Conservation (phyloP, 2,113 vertebrate genomes). For the Indicator maculatus region DNA sequence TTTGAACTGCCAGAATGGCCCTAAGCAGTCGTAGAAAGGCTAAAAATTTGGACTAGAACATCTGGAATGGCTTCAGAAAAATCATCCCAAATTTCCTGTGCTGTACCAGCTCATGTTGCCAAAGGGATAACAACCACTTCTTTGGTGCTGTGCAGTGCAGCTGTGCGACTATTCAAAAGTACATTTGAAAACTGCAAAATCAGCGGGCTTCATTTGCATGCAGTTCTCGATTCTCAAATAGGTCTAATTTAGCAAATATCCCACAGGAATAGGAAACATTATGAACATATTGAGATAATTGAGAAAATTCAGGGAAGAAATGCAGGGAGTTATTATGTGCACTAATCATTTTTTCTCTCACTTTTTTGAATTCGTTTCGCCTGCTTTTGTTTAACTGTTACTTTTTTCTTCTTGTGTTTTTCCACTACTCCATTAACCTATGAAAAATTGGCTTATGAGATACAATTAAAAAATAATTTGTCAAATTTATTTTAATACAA, state of each 20-base stretch:
- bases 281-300: neutral
- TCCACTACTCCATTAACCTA: neutral
- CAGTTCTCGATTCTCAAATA: neutral
- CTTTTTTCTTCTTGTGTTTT: neutral
- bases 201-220: constrained; percentile 1
- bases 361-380: neutral
- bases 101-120: neutral
- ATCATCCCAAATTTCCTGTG: neutral
- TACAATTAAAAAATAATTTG: neutral
- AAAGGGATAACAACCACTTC: neutral
- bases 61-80: constrained; percentile 20
- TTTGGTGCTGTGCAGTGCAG: neutral
- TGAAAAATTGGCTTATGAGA: neutral
- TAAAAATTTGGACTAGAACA: neutral
- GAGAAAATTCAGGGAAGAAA: constrained; percentile 12
- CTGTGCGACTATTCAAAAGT: neutral
- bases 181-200: constrained; percentile 10
- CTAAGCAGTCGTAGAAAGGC: neutral
- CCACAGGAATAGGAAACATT: neutral
- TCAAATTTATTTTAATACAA: neutral
- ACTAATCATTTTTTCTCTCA: constrained; percentile 11
- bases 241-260: constrained; percentile 27
- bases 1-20: neutral
- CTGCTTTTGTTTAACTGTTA: constrained; percentile 6
- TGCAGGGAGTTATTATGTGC: neutral